These are phyloP conservation scores for Paragorgia papillata DNA, from an alignment of 92 coral and sea anemone genomes.

Conservation along the genomic window DNA sequence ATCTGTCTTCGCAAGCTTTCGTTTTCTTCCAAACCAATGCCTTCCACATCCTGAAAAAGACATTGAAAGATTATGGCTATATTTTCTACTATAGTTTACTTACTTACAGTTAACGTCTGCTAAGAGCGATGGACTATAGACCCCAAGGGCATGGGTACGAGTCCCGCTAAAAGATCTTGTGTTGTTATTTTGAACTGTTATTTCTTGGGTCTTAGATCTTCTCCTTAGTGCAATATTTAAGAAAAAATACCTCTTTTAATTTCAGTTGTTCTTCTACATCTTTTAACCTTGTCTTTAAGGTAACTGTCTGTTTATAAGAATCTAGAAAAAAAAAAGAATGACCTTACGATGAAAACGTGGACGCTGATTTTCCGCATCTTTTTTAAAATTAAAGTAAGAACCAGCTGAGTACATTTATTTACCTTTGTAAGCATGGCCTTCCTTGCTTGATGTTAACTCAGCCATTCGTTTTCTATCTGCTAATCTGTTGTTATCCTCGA, in stretches of 20 bases:
- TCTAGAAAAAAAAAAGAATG: slow-evolving; percentile 48
- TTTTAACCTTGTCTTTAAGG: slow-evolving; percentile 72
- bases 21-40: slow-evolving; percentile 63
- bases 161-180: no score
- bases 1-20: slow-evolving; percentile 54
- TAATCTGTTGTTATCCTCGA: slow-evolving; percentile 91
- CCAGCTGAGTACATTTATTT: not conserved
- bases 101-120: no score
- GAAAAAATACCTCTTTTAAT: slow-evolving; percentile 86
- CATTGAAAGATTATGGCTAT: no score
- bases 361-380: no score
- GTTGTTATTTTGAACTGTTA: no score
- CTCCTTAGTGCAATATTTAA: no score
- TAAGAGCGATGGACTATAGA: no score
- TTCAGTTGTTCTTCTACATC: slow-evolving; percentile 80
- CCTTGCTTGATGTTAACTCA: slow-evolving; percentile 24
- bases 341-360: not conserved
- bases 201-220: no score
- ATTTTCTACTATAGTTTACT: no score
- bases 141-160: no score
- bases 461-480: slow-evolving; percentile 70
- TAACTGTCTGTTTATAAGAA: slow-evolving; percentile 70
- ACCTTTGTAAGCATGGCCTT: slow-evolving; percentile 74
- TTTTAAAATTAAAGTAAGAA: no score
- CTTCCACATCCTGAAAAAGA: slow-evolving; percentile 54